Evolutionary conservation across 1,140 invertebrate genomes (phyloP).

Genomic region (Chymomyza costata): DNA sequence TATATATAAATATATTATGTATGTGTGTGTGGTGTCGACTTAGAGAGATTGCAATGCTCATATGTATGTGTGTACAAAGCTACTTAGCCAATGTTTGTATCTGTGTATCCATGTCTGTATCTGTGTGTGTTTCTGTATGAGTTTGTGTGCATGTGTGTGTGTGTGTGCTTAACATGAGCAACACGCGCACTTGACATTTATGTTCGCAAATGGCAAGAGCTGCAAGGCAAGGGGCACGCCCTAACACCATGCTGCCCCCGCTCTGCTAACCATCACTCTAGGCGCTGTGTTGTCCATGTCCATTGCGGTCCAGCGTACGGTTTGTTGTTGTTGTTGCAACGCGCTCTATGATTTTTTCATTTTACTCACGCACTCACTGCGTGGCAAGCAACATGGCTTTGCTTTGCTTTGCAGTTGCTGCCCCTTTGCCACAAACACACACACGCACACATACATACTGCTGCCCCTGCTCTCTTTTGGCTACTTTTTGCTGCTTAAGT

Average conservation of each 20-base stretch:
- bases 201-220: too few species aligned
- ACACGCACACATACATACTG: too few species aligned
- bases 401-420: too few species aligned
- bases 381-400: too few species aligned
- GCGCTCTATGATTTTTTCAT: constrained; percentile 33
- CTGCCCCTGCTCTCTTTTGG: too few species aligned
- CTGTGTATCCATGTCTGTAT: constrained; percentile 31
- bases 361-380: constrained; percentile 52
- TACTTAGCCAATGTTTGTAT: constrained; percentile 48
- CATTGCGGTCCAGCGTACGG: constrained; percentile 13
- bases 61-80: too few species aligned
- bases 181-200: constrained; percentile 68
- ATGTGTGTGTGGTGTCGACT: constrained; percentile 17
- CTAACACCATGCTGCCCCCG: neutral
- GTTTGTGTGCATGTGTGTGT: constrained; percentile 32
- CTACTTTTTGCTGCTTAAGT: too few species aligned
- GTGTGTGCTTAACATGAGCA: constrained; percentile 39
- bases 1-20: too few species aligned
- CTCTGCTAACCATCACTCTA: constrained; percentile 1
- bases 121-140: constrained; percentile 26
- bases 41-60: constrained; percentile 18
- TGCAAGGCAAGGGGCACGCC: constrained; percentile 33
- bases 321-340: neutral
- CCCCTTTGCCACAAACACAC: too few species aligned
- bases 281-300: constrained; percentile 8